These are phyloP conservation scores for Tinamus guttatus DNA, from an alignment of 2,113 vertebrate species.

Conservation along the genomic window DNA sequence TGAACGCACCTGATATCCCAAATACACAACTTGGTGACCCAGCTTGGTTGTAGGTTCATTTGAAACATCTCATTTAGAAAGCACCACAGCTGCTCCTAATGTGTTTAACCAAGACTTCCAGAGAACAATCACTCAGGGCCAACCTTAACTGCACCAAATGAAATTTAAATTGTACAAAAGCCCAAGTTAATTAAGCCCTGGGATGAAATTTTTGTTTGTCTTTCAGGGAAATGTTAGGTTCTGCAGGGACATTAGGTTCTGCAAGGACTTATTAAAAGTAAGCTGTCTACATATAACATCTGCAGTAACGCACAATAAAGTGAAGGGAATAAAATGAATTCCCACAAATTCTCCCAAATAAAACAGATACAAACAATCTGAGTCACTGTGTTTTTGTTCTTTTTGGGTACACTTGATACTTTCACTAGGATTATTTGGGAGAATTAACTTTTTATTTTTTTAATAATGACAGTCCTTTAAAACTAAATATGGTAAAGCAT, in stretches of 20 bases:
- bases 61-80: not conserved
- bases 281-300: slow-evolving; percentile 43
- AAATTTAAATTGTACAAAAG: slow-evolving; percentile 4
- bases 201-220: slow-evolving; percentile 6
- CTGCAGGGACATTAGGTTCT: slow-evolving; percentile 39
- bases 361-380: slow-evolving; percentile 23
- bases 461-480: slow-evolving; percentile 20
- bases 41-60: not conserved
- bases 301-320: not conserved
- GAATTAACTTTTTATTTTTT: not conserved
- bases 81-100: not conserved
- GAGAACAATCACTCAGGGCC: not conserved
- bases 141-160: not conserved
- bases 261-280: slow-evolving; percentile 43
- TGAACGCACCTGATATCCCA: not conserved
- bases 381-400: not conserved
- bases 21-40: not conserved
- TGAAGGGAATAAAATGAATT: slow-evolving; percentile 44
- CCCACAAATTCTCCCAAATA: slow-evolving; percentile 34
- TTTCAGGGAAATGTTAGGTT: not conserved
- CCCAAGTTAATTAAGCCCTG: not conserved
- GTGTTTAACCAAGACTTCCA: not conserved
- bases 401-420: slow-evolving; percentile 1
- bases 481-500: slow-evolving; percentile 61
- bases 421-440: slow-evolving; percentile 28